Percentiles rank a stretch among this genome's conserved stretches.
phyloP scores from a whole-genome alignment of 2,113 vertebrate species.

The Centropristis striata region DNA sequence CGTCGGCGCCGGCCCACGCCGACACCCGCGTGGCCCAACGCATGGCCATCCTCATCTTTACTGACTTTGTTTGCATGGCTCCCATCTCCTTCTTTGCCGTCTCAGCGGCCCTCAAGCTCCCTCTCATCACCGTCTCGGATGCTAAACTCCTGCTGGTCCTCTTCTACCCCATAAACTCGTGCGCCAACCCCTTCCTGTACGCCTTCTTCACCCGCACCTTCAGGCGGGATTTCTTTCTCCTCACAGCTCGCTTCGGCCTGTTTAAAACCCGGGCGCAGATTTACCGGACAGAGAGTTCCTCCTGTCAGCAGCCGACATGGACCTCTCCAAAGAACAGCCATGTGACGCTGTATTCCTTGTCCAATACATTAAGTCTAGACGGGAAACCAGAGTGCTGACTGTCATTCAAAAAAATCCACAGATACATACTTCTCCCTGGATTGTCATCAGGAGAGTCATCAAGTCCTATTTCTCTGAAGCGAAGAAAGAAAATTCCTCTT shows the following conservation, averaged over 20 bases:
- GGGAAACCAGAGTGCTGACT: slow-evolving; percentile 58
- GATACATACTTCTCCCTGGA: not conserved
- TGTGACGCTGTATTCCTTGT: slow-evolving; percentile 84
- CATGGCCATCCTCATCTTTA: slow-evolving; percentile 98
- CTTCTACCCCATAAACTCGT: slow-evolving; percentile 98
- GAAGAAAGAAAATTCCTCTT: not conserved
- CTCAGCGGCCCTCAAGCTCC: slow-evolving; percentile 93
- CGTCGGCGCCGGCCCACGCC: slow-evolving; percentile 87
- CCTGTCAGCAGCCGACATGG: slow-evolving; percentile 88
- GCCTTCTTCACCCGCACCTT: slow-evolving; percentile 97
- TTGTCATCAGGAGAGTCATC: not conserved
- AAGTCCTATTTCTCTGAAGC: not conserved
- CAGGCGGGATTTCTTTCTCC: slow-evolving; percentile 93
- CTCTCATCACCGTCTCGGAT: slow-evolving; percentile 94
- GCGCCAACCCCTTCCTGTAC: slow-evolving; percentile 96
- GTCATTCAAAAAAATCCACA: not conserved
- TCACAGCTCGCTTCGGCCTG: slow-evolving; percentile 93
- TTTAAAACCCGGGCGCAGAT: slow-evolving; percentile 92
- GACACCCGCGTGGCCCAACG: slow-evolving; percentile 94
- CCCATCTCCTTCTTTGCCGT: slow-evolving; percentile 99
- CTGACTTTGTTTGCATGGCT: slow-evolving; percentile 97
- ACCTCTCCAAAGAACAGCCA: slow-evolving; percentile 84
- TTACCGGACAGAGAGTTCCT: slow-evolving; percentile 93
- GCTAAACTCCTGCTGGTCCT: slow-evolving; percentile 96
- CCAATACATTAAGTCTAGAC: slow-evolving; percentile 75